A percentile compares a stretch with the other conserved stretches of the same genome.
These are phyloP conservation scores for Eueremaeus valkanovi DNA, from an alignment of 2,888 invertebrate species.

Conservation along the genomic window DNA sequence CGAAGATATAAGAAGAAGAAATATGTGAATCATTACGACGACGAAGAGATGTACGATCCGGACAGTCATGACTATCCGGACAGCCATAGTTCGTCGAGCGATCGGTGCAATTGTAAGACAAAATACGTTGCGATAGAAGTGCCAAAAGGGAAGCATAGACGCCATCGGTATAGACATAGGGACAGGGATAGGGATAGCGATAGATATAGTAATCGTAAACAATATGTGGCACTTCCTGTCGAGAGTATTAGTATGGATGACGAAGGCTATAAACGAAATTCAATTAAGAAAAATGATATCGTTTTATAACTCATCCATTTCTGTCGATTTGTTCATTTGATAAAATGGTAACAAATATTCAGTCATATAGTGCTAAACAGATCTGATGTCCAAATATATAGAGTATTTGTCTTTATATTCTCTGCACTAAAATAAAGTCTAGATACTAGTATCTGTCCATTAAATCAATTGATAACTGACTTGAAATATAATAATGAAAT, in stretches of 20 bases:
- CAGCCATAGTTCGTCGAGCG: not conserved
- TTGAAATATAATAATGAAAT: too few species aligned
- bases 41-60: not conserved
- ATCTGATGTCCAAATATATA: too few species aligned
- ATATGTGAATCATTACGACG: not conserved
- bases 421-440: too few species aligned
- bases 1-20: not conserved
- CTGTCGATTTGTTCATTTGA: too few species aligned
- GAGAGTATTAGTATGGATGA: not conserved
- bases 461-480: too few species aligned
- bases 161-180: not conserved
- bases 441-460: too few species aligned
- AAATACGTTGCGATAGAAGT: constrained; percentile 31
- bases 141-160: not conserved
- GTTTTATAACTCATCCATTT: too few species aligned
- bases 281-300: not conserved
- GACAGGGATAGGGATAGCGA: not conserved
- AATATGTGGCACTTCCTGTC: constrained; percentile 10
- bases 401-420: too few species aligned
- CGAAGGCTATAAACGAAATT: not conserved
- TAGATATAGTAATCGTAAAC: too few species aligned
- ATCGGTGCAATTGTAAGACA: constrained; percentile 22
- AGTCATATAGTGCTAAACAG: too few species aligned
- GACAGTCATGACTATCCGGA: not conserved
- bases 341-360: too few species aligned